Evolutionary conservation across 2,888 invertebrate species (phyloP).

Genomic region (Rhyacophila evoluta): DNA sequence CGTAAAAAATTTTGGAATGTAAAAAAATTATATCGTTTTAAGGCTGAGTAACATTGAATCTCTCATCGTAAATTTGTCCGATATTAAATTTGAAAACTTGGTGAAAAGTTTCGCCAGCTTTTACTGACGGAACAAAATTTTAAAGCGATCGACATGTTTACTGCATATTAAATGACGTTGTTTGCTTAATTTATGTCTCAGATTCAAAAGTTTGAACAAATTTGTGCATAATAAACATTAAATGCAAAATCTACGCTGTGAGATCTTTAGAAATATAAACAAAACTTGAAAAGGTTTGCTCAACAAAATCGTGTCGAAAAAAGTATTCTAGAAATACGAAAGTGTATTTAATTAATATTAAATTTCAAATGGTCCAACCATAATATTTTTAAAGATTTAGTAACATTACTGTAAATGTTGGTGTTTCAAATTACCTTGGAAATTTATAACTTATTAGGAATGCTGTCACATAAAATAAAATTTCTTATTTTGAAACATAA

Average conservation of each 20-base stretch:
- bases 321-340: no score
- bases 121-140: not conserved
- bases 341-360: no score
- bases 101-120: not conserved
- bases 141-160: not conserved
- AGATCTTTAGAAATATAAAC: not conserved
- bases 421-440: no score
- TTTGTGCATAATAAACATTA: conserved; percentile 20
- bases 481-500: no score
- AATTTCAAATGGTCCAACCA: no score
- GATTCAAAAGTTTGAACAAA: conserved; percentile 13
- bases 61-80: not conserved
- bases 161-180: conserved; percentile 26
- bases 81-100: not conserved
- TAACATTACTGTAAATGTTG: no score
- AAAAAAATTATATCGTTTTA: not conserved
- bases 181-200: conserved; percentile 16
- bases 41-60: no score
- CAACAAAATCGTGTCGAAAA: no score
- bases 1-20: not conserved
- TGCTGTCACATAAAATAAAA: no score
- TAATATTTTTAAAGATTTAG: no score
- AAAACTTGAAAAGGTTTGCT: no score
- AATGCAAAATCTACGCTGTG: not conserved
- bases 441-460: no score